Percentiles rank a stretch among this genome's conserved stretches.
These are phyloP conservation scores for Mormyrus proboscirostris DNA, from an alignment of 2,797 vertebrate genomes.

Conservation along the genomic window DNA sequence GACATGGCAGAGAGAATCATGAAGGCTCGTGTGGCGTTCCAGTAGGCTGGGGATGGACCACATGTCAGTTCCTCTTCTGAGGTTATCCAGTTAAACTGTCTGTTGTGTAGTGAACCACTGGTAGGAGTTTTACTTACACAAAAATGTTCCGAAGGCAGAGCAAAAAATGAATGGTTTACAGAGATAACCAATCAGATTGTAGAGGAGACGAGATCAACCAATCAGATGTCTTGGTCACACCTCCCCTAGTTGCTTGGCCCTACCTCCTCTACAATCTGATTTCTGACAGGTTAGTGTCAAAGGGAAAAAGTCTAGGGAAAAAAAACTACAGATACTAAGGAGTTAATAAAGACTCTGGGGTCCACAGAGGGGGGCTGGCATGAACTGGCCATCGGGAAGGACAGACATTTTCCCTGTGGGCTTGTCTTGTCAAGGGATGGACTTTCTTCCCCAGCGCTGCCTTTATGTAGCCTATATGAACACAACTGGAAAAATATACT, in stretches of 20 bases:
- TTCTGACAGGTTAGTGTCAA: background rate
- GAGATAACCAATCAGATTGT: background rate
- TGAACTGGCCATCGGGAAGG: background rate
- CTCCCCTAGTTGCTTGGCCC: too few species aligned
- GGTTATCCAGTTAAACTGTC: background rate
- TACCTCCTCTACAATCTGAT: background rate
- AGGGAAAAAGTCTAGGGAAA: background rate
- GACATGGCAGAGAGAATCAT: conserved; percentile 71
- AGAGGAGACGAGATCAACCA: background rate
- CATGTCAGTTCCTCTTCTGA: background rate
- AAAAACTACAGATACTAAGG: background rate
- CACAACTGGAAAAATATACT: background rate
- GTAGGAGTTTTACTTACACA: background rate
- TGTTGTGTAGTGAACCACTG: background rate
- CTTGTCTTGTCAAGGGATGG: background rate
- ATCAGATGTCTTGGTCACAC: background rate
- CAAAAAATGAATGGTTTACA: background rate
- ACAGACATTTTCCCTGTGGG: background rate
- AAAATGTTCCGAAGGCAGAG: background rate
- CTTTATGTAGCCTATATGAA: background rate
- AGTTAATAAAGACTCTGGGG: background rate
- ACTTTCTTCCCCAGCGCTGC: background rate
- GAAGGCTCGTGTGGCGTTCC: conserved; percentile 70
- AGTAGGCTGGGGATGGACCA: conserved; percentile 52
- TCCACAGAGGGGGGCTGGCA: background rate